Base-by-base conservation (phyloP, 2,797 vertebrate genomes). In the Ctenochaetus hawaiiensis region DNA sequence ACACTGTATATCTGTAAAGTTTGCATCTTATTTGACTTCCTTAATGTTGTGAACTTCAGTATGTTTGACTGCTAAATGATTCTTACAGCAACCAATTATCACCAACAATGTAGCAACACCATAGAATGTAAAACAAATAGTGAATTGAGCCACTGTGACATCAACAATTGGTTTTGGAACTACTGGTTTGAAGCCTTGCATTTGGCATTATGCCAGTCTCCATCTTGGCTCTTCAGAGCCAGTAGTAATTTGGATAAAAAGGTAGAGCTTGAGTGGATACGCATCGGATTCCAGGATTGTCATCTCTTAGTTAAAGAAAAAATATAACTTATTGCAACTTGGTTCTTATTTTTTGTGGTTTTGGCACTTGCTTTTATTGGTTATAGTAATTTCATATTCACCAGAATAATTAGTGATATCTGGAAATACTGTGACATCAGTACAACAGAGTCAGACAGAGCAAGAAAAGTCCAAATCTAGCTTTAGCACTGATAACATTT, bases 231-330 rank as follows among this genome's bases (percentile, higher is more conserved):
- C 26, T 26, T 26, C 26, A 26, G 26, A 26, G 26, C 26, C 26
- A 26, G 26, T 26, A 26, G 26, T 26, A 26, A 26, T 26, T 26
- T 26, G 26, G 26, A 26, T 26, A 26, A 26, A 26, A 26, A 26
- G 26, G 26, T 26, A 26, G 4, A 26, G 26, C 26, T 26, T 26
- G 26, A 26, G 26, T 26, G 26, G 26, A 26, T 26, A 26, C 26
- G 4, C 26, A 26, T 26, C 26, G 4, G 26, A 26, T 26, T 26
- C 26, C 51, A 58, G 14, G 43, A 12, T 12, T 58, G 52, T 51
- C 17, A 62, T 76, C 18, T 49, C 16, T 61, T 39, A 65, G n/a
- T 48, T 48, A 26, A 67, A 63, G n/a, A 20, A 61, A 30, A 1
- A 22, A 58, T 43, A 54, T 10, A 18, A 6, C 14, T 68, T 10